A percentile compares a stretch with the other conserved stretches of the same genome.
These are phyloP conservation scores for Sebastes matsubarae DNA, from an alignment of 2,797 vertebrate genomes.

Conservation along the genomic window DNA sequence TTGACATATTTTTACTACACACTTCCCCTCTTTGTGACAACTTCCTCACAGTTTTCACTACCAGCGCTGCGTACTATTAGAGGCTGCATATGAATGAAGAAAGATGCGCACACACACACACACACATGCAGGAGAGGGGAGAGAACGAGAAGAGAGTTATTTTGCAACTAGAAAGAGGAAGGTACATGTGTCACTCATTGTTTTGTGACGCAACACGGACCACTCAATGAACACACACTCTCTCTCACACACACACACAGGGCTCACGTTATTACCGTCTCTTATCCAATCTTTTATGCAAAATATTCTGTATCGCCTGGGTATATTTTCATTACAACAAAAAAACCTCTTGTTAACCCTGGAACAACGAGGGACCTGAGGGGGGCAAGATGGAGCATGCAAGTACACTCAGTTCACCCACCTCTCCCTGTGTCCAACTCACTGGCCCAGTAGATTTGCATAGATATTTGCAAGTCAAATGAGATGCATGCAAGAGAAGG, in stretches of 20 bases:
- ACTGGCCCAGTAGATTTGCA: slow-evolving; percentile 57
- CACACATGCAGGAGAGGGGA: slow-evolving; percentile 8
- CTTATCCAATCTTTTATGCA: slow-evolving; percentile 48
- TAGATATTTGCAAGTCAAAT: slow-evolving; percentile 78
- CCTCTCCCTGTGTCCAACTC: slow-evolving; percentile 25
- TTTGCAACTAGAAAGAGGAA: slow-evolving; percentile 79
- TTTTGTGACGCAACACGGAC: slow-evolving; percentile 68
- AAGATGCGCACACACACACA: slow-evolving; percentile 36
- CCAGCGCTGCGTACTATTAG: slow-evolving; percentile 45
- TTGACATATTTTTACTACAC: slow-evolving; percentile 78
- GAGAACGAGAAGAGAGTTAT: slow-evolving; percentile 62
- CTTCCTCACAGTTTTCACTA: slow-evolving; percentile 74
- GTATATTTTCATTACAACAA: slow-evolving; percentile 30
- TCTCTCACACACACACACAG: slow-evolving; percentile 5
- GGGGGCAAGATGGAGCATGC: slow-evolving; percentile 60
- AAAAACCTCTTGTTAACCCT: not conserved
- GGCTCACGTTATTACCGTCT: not conserved
- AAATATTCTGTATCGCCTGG: slow-evolving; percentile 12
- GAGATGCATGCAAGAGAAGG: slow-evolving; percentile 41
- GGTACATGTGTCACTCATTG: slow-evolving; percentile 57
- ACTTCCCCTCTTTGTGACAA: slow-evolving; percentile 79
- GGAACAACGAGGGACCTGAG: slow-evolving; percentile 1
- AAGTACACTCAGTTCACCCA: slow-evolving; percentile 10
- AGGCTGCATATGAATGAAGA: slow-evolving; percentile 71
- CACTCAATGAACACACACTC: slow-evolving; percentile 48